A percentile compares a stretch with the other conserved stretches of the same genome.
Conservation (phyloP, 2,113 vertebrate species). For the Paratilapia polleni region DNA sequence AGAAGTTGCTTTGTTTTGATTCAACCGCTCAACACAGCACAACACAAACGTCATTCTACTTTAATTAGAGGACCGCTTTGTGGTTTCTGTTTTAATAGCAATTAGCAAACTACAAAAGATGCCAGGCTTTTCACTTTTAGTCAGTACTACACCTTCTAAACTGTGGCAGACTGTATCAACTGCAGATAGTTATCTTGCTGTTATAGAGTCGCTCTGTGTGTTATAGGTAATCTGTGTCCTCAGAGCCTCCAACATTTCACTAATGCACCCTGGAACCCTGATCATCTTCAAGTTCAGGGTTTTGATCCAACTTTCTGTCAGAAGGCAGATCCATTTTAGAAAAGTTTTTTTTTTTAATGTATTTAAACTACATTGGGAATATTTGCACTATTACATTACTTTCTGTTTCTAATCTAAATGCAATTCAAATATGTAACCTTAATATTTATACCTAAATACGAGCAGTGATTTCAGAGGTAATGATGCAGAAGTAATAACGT, state of each 20-base stretch:
- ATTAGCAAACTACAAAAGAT: constrained; percentile 1
- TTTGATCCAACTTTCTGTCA: not conserved
- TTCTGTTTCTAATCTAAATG: not conserved
- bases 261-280: not conserved
- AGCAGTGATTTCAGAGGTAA: not conserved
- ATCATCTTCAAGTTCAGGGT: not conserved
- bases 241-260: not conserved
- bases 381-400: not conserved
- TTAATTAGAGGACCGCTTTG: not conserved
- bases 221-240: not conserved
- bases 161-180: not conserved
- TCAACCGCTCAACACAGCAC: not conserved
- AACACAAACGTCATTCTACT: not conserved
- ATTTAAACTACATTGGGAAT: accelerated
- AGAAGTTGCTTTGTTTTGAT: not conserved
- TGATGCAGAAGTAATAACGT: not conserved
- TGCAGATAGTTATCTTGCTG: not conserved
- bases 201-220: not conserved
- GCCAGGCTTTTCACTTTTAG: not conserved
- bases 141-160: not conserved
- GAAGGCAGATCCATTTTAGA: not conserved
- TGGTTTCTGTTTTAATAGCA: not conserved
- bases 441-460: not conserved
- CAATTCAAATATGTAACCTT: not conserved
- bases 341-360: accelerated